Percentiles rank a stretch among this genome's conserved stretches.
These are phyloP conservation scores for Antheraea mylitta DNA, from an alignment of 1,140 invertebrate species.

Conservation along the genomic window DNA sequence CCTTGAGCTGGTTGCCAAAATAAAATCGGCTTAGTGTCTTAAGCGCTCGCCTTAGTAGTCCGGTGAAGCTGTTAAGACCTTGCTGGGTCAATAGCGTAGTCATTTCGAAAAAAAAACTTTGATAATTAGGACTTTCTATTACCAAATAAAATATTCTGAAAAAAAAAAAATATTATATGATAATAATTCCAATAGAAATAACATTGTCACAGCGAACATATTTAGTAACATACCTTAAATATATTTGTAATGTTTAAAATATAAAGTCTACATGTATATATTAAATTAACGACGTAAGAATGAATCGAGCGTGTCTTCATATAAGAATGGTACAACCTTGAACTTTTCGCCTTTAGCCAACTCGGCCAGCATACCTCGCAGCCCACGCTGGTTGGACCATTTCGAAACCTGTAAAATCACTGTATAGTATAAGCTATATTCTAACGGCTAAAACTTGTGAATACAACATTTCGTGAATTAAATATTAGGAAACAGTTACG, in stretches of 20 bases:
- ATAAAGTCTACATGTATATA: background rate
- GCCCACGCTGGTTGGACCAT: conserved; percentile 10
- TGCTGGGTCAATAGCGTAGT: too few relatives aligned
- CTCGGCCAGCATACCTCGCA: conserved; percentile 3
- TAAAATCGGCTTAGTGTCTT: too few relatives aligned
- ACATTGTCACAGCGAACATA: background rate
- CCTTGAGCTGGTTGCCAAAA: too few relatives aligned
- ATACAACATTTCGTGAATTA: background rate
- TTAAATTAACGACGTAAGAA: background rate
- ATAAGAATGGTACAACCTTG: conserved; percentile 12
- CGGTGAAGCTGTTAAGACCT: too few relatives aligned
- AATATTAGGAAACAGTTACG: background rate
- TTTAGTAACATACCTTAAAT: background rate
- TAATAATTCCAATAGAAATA: background rate
- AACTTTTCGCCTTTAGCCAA: conserved; percentile 27
- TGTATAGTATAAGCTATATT: background rate
- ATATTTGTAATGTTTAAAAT: background rate
- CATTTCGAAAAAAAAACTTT: too few relatives aligned
- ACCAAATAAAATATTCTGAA: too few relatives aligned
- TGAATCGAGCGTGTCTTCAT: background rate
- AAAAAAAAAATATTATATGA: too few relatives aligned
- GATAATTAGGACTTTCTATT: too few relatives aligned
- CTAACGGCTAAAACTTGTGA: background rate
- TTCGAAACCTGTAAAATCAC: conserved; percentile 13
- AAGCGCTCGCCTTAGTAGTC: too few relatives aligned